phyloP scores from a whole-genome alignment of 2,888 invertebrate genomes.

The Pantelozetes paolii region DNA sequence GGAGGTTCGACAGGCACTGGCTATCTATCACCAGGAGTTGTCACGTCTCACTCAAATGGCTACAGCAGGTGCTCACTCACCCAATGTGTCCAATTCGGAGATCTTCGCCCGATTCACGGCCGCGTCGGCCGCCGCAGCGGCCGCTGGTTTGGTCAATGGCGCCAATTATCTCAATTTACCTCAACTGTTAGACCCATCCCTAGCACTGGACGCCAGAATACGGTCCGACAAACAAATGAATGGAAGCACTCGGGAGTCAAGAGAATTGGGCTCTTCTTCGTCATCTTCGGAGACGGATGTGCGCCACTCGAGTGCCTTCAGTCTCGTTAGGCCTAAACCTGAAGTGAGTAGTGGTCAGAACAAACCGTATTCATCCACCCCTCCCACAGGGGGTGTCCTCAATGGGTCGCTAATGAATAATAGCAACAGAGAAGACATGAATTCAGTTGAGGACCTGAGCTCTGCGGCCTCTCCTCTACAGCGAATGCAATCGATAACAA shows the following conservation, averaged over 20 bases:
- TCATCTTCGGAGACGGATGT: slow-evolving; percentile 46
- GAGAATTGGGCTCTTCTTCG: slow-evolving; percentile 18
- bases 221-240: slow-evolving; percentile 40
- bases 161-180: slow-evolving; percentile 41
- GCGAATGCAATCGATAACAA: slow-evolving; percentile 96
- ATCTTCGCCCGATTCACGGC: slow-evolving; percentile 41
- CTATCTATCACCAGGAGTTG: slow-evolving; percentile 88
- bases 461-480: slow-evolving; percentile 84
- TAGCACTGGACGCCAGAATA: slow-evolving; percentile 45
- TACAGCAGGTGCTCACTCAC: slow-evolving; percentile 39
- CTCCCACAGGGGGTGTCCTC: slow-evolving; percentile 19
- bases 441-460: slow-evolving; percentile 70
- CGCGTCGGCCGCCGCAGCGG: slow-evolving; percentile 39
- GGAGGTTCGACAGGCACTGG: slow-evolving; percentile 80
- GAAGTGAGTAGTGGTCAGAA: slow-evolving; percentile 58
- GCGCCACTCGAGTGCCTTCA: slow-evolving; percentile 63
- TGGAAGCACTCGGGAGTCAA: slow-evolving; percentile 29
- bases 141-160: slow-evolving; percentile 42
- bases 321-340: slow-evolving; percentile 76
- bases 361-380: slow-evolving; percentile 2
- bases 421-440: slow-evolving; percentile 29
- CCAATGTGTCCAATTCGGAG: slow-evolving; percentile 40
- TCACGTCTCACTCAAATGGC: slow-evolving; percentile 67
- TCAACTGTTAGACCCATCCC: slow-evolving; percentile 42
- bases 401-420: slow-evolving; percentile 5